Base-by-base conservation (phyloP, 2,797 vertebrate species). In the Morelia viridis region DNA sequence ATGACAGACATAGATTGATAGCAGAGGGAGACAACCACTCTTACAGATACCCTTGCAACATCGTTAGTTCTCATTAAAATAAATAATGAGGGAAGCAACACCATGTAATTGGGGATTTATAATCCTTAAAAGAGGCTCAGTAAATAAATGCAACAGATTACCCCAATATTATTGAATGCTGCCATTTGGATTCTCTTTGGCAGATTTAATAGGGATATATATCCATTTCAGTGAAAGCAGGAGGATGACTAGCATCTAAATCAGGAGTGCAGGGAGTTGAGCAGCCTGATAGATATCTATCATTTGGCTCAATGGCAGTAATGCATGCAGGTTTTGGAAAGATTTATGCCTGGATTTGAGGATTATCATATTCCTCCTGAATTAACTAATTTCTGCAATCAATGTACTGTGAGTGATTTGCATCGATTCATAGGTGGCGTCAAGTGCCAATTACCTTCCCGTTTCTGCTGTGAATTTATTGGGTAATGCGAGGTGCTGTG, bases 311-410 rank as follows among this genome's bases (percentile, higher is more conserved):
- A 85, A 90, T 41, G 92, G 90, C 92, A 95, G 90, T 92, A 96
- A 95, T 90, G 89, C 65, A 93, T 94, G 93, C 91, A 96, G 83
- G 95, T 95, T 94, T 93, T 93, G 5, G 88, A 95, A 85, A 96
- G 95, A 97, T 96, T 96, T 96, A 95, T 94, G 92, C 35, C 91
- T 95, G 64, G 88, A 95, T 94, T 94, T 91, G 94, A 93, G 94
- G 93, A 96, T 97, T 94, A 94, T 93, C 91, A 96, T 96, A 95
- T 95, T 97, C 96, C 95, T 96, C 95, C 95, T 95, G 96, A 97
- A 97, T 97, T 97, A 97, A 97, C 95, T 97, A 96, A 97, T 97
- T 97, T 97, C 97, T 97, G 94, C 96, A 97, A 96, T 97, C 96
- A 95, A 1, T 95, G 95, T 96, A 91, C 95, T 96, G 85, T 96